phyloP scores from a whole-genome alignment of 2,797 vertebrate genomes.

The Sebastes jordani region DNA sequence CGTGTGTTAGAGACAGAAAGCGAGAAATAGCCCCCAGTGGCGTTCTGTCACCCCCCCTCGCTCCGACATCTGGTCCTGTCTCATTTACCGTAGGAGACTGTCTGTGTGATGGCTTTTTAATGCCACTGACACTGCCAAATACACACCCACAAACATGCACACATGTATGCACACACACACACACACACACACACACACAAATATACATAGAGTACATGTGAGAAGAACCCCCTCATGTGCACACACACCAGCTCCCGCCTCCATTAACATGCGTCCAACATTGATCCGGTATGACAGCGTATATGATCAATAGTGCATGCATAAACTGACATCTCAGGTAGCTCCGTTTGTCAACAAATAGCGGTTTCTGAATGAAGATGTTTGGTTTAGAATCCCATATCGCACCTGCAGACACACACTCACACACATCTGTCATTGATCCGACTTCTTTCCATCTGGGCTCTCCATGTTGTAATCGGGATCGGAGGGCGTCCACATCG shows the following conservation, averaged over 20 bases:
- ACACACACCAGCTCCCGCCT: constrained; percentile 11
- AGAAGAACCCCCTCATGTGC: background rate
- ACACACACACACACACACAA: constrained; percentile 19
- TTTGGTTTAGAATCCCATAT: constrained; percentile 70
- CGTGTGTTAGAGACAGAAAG: constrained; percentile 11
- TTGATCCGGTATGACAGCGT: constrained; percentile 61
- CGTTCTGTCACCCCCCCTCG: constrained; percentile 72
- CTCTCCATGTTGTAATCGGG: background rate
- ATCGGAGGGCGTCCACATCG: background rate
- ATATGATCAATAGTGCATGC: constrained; percentile 70
- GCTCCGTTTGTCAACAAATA: constrained; percentile 53
- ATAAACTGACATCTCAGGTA: constrained; percentile 59
- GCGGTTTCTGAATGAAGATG: constrained; percentile 80
- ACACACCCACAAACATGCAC: constrained; percentile 31
- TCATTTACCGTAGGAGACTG: constrained; percentile 82
- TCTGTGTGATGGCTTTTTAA: constrained; percentile 85
- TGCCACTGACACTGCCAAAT: constrained; percentile 65
- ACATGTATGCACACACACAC: background rate
- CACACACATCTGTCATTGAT: constrained; percentile 55
- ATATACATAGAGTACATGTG: constrained; percentile 21
- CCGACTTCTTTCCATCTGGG: constrained; percentile 59
- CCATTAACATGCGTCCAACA: constrained; percentile 56
- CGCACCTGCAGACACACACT: background rate
- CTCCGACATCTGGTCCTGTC: constrained; percentile 87
- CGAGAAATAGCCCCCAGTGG: constrained; percentile 65